These are phyloP conservation scores for Centroberyx gerrardi DNA, from an alignment of 2,797 vertebrate species.

Conservation along the genomic window DNA sequence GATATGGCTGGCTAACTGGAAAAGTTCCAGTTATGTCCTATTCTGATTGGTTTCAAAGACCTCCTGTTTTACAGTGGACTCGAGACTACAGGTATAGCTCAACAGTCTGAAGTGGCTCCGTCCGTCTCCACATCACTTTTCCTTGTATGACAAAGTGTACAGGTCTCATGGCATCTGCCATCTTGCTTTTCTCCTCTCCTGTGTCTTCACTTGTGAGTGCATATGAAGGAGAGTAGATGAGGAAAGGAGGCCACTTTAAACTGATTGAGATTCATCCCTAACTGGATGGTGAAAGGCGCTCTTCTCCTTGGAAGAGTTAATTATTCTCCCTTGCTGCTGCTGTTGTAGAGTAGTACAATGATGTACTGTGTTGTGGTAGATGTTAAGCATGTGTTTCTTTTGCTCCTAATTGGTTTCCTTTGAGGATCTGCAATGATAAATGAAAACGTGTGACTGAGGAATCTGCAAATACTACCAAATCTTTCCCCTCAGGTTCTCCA, in stretches of 20 bases:
- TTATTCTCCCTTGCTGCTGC: conserved; percentile 32
- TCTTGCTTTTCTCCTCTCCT: conserved; percentile 5
- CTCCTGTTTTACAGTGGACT: conserved; percentile 76
- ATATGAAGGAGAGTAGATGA: conserved; percentile 16
- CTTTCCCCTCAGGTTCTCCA: conserved; percentile 10
- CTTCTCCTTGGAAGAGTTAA: conserved; percentile 12
- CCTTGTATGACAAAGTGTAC: neutral
- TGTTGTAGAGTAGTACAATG: conserved; percentile 23
- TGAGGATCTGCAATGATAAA: conserved; percentile 54
- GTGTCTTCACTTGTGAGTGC: conserved; percentile 8
- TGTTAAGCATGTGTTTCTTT: conserved; percentile 38
- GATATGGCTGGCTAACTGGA: conserved; percentile 24
- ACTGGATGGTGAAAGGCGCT: conserved; percentile 38
- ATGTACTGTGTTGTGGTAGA: conserved; percentile 28
- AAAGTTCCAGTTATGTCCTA: neutral
- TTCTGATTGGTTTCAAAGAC: conserved; percentile 2
- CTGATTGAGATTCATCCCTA: conserved; percentile 49
- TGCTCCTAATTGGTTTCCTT: conserved; percentile 47
- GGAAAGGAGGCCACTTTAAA: conserved; percentile 51
- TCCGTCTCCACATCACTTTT: conserved; percentile 6
- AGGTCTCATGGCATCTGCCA: conserved; percentile 10
- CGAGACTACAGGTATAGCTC: conserved; percentile 5
- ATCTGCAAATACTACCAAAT: neutral
- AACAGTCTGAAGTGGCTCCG: conserved; percentile 62
- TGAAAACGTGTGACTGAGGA: conserved; percentile 43